phyloP scores from a whole-genome alignment of 2,888 invertebrate genomes.

The Incurvaria masculella region DNA sequence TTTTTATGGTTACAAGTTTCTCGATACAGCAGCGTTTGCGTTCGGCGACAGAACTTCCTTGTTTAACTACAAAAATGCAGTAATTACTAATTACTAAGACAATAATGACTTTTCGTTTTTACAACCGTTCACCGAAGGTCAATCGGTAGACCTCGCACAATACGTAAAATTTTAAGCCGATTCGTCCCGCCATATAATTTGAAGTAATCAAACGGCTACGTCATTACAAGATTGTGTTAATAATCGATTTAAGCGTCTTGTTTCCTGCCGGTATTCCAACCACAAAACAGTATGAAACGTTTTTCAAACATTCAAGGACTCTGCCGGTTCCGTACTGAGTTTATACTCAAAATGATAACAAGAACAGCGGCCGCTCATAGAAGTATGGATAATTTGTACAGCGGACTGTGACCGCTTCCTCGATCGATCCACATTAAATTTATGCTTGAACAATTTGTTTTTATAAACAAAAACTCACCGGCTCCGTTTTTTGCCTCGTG shows the following conservation, averaged over 20 bases:
- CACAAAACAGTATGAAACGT: conserved; percentile 48
- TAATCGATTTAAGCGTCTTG: conserved; percentile 52
- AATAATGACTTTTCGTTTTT: conserved; percentile 54
- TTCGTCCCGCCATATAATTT: conserved; percentile 53
- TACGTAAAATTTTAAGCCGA: conserved; percentile 45
- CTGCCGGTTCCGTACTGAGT: conserved; percentile 32
- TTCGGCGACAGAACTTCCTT: too few relatives aligned
- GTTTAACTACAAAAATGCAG: conserved; percentile 14
- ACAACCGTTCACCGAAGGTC: conserved; percentile 35
- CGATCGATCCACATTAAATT: conserved; percentile 37
- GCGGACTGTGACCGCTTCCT: conserved; percentile 53
- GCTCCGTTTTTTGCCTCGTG: background rate
- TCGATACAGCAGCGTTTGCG: too few relatives aligned
- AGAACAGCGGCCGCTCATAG: conserved; percentile 37
- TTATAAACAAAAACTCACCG: background rate
- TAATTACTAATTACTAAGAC: conserved; percentile 47
- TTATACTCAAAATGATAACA: conserved; percentile 26
- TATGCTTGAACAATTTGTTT: conserved; percentile 50
- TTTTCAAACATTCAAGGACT: conserved; percentile 44
- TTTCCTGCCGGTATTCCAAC: conserved; percentile 41
- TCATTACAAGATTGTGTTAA: conserved; percentile 43
- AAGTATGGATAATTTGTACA: conserved; percentile 48
- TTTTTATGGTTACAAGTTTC: too few relatives aligned
- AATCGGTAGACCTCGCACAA: conserved; percentile 43
- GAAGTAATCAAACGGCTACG: conserved; percentile 48